Percentiles rank a stretch among this genome's conserved stretches.
Conservation (phyloP, 1,140 invertebrate genomes). For the Caenorhabditis tropicalis region DNA sequence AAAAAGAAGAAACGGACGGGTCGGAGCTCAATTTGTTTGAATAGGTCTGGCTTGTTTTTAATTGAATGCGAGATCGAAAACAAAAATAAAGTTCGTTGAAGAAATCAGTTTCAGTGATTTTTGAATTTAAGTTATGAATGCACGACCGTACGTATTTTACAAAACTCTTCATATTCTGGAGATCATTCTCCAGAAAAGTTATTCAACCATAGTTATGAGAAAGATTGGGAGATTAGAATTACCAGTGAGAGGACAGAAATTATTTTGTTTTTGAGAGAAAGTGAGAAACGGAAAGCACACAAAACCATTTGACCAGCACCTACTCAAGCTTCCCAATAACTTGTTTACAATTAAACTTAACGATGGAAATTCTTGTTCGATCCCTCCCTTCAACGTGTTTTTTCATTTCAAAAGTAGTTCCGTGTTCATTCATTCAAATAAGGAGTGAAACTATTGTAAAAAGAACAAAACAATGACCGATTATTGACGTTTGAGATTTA, state of each 20-base stretch:
- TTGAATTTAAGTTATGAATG: too few species aligned
- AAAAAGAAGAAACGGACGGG: neutral
- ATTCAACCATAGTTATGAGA: too few species aligned
- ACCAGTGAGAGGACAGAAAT: too few species aligned
- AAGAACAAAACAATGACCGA: neutral
- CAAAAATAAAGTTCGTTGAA: neutral
- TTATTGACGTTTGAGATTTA: neutral
- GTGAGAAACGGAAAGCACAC: neutral
- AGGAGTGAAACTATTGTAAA: conserved; percentile 9
- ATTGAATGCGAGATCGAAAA: neutral
- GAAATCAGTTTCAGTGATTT: neutral
- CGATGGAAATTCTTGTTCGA: neutral
- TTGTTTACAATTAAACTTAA: conserved; percentile 31
- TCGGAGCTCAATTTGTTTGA: conserved; percentile 31
- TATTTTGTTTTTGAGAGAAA: too few species aligned
- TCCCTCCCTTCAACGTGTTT: neutral
- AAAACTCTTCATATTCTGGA: too few species aligned
- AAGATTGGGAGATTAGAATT: too few species aligned
- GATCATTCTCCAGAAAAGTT: too few species aligned
- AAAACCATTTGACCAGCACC: neutral
- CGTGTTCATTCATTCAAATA: conserved; percentile 16
- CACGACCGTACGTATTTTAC: too few species aligned
- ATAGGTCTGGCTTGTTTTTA: conserved; percentile 29
- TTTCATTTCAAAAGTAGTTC: neutral
- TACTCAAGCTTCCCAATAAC: neutral